Evolutionary conservation across 2,888 invertebrate species (phyloP), one percentile per base, ranked within the genome.

Genomic region (Eilema caniola): DNA sequence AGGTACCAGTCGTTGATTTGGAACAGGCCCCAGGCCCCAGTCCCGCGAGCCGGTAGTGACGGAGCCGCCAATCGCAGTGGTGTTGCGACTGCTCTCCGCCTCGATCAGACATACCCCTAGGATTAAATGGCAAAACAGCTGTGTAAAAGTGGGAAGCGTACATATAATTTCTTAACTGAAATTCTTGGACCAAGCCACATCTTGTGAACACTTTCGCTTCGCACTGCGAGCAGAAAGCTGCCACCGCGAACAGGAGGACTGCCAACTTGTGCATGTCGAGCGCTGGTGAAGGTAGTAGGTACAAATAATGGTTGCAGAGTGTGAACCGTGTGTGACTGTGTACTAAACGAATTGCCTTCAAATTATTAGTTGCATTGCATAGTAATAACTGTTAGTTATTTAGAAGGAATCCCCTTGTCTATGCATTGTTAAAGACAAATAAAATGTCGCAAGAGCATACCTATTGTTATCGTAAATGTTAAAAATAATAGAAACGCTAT

Each of bases 91-190:
- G 77, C 96, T 96, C 81, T 96, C 96, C 11, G 89, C 84, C 79
- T 95, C 92, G 2, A 95, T 90, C 16, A 96, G 83, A 75, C 96
- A 96, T 5, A 96, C 89, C 96, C 96, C 93, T 93, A n/a, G 53
- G 12, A 16, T 1, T 3, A 10, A 23, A 25, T 16, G 7, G 23
- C 2, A 60, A 3, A 2, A 28, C 28, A 2, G 24, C 10, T 57
- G 14, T 24, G 23, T 64, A 60, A 24, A 53, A 72, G 3, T 23
- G 59, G 28, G 12, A 66, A 59, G n/a, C 16, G 28, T 56, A 60
- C 88, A 86, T 77, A 89, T 90, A 91, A 69, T 90, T 81, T 57
- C 83, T 80, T 72, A 90, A 67, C 67, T 89, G 82, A 41, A 91
- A 76, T 65, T 88, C 87, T 0, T 71, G 70, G 0, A 88, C 89